Conservation (phyloP, 2,888 invertebrate species). For the Azorinus chamasolen region DNA sequence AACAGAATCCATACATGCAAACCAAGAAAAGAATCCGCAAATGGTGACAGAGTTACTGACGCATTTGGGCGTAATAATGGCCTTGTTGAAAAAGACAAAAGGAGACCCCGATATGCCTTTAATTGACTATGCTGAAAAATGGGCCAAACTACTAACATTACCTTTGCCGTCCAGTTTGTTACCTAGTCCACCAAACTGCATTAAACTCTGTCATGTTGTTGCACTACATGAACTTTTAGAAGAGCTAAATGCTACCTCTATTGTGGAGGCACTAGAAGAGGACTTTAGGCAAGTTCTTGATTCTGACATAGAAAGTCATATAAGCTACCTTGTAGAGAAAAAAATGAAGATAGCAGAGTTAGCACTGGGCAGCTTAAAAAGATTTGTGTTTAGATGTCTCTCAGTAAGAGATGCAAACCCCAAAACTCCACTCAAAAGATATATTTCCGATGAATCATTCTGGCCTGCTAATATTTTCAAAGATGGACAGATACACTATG, state of each 20-base stretch:
- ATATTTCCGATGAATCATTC: conserved; percentile 54
- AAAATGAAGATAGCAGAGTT: conserved; percentile 33
- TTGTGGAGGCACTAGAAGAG: conserved; percentile 58
- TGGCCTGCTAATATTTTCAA: conserved; percentile 52
- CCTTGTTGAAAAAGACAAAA: conserved; percentile 63
- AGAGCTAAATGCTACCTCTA: conserved; percentile 58
- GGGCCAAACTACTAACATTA: conserved; percentile 41
- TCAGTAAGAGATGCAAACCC: conserved; percentile 33
- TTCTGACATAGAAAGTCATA: conserved; percentile 26
- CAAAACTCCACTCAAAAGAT: conserved; percentile 46
- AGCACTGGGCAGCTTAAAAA: conserved; percentile 46
- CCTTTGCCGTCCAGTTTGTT: conserved; percentile 45
- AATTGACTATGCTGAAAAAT: conserved; percentile 54
- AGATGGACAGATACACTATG: conserved; percentile 28
- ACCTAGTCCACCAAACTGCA: conserved; percentile 58
- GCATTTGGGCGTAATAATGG: conserved; percentile 62
- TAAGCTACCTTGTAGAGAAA: conserved; percentile 17
- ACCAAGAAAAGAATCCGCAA: conserved; percentile 33
- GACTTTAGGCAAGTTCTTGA: conserved; percentile 41
- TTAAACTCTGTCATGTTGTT: conserved; percentile 65
- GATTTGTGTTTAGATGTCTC: conserved; percentile 65
- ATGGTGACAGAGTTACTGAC: conserved; percentile 51
- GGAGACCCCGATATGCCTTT: conserved; percentile 52
- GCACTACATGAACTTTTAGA: conserved; percentile 60
- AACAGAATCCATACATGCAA: conserved; percentile 28